Conservation (phyloP, 2,888 invertebrate species). For the Standfussiana lucernea region DNA sequence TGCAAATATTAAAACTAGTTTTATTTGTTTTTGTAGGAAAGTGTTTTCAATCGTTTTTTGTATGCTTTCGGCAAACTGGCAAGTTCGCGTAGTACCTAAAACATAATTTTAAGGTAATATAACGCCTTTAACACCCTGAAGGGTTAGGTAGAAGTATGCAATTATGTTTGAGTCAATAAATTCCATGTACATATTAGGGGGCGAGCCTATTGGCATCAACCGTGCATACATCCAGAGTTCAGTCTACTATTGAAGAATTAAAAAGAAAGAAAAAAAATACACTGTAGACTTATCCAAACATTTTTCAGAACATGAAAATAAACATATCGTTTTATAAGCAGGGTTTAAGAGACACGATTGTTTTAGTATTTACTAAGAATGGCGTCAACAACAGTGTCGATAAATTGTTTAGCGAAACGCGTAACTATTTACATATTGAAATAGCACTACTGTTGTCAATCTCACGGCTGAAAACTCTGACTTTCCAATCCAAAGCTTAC, state of each 20-base stretch:
- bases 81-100: too few relatives aligned
- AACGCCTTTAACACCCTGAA: neutral
- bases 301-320: neutral
- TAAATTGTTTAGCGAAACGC: conserved; percentile 54
- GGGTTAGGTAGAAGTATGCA: neutral
- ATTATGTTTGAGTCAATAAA: too few relatives aligned
- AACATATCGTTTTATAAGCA: neutral
- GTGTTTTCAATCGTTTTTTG: neutral
- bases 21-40: neutral
- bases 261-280: too few relatives aligned
- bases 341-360: neutral
- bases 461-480: conserved; percentile 59
- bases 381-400: conserved; percentile 33
- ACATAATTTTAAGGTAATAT: neutral
- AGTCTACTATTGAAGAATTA: too few relatives aligned
- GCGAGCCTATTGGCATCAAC: too few relatives aligned
- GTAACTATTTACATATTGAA: conserved; percentile 66
- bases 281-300: too few relatives aligned
- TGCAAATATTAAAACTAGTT: neutral
- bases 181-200: too few relatives aligned
- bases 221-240: too few relatives aligned
- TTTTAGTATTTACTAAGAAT: conserved; percentile 13
- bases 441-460: conserved; percentile 62
- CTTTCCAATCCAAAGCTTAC: conserved; percentile 45
- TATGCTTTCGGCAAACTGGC: too few relatives aligned